Base-by-base conservation (phyloP, 2,888 invertebrate species). In the Rambutsinella grinnellia region DNA sequence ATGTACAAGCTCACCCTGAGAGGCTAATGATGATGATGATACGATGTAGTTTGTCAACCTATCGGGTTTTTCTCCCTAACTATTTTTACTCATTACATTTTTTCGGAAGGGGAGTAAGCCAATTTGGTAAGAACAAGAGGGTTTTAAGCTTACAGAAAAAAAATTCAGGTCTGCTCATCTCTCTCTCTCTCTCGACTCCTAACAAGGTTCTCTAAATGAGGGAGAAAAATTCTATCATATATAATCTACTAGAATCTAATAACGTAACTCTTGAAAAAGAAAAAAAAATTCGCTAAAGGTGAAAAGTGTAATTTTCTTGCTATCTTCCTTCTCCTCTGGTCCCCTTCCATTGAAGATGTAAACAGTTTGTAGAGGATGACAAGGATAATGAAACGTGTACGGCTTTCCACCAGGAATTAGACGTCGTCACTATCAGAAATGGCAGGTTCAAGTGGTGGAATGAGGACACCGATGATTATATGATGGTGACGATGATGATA, bases 161-260 rank as follows among this genome's bases (percentile, higher is more conserved):
- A 74, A 71, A 67, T 62, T 28, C 60, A 44, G n/a, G 24, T 57
- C 28, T 17, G 28, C 57, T 57, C 57, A 28, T 28, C 23, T 8
- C 6, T 6, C 28, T 36, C 36, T 36, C 36, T n/a, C 36, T 36
- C 36, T 36, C 36, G 13, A 13, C 36, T 36, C 36, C 36, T 36
- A 36, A 36, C 36, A 5, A 8, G 36, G 5, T 36, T 36, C 36
- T 36, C 36, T 13, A 36, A 36, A 36, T 47, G 28, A 63, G 66
- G 58, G 54, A 70, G 44, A 51, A 44, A 53, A 56, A 27, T 62
- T 69, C 65, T 63, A 68, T 75, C 76, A 69, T 76, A 69, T 47
- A 65, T 76, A 76, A 76, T 76, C 76, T 76, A 69, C 63, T 63
- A 69, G 69, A 76, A 76, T 76, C 76, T 76, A 76, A 76, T 69